These are phyloP conservation scores for Myoxocephalus aenaeus DNA, from an alignment of 2,797 vertebrate genomes.

Conservation along the genomic window DNA sequence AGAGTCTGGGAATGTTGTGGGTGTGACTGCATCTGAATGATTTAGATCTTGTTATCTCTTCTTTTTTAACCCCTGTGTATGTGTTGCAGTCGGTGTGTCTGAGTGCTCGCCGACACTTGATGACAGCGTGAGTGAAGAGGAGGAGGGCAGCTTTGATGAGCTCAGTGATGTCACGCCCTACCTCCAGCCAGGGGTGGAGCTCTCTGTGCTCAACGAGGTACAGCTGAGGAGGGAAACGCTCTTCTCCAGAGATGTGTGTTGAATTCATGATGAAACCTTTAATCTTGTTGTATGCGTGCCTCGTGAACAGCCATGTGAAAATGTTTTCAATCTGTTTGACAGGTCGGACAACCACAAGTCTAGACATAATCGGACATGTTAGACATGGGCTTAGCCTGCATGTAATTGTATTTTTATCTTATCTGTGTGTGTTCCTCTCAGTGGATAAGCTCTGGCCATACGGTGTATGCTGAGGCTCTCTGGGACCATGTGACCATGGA, in stretches of 20 bases:
- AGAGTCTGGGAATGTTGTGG: conserved; percentile 50
- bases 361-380: conserved; percentile 68
- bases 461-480: conserved; percentile 94
- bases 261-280: conserved; percentile 25
- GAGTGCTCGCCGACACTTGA: conserved; percentile 87
- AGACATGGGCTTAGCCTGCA: conserved; percentile 56
- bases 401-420: conserved; percentile 74
- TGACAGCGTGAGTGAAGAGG: conserved; percentile 96
- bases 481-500: conserved; percentile 99
- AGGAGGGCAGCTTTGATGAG: conserved; percentile 95
- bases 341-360: conserved; percentile 42
- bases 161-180: conserved; percentile 90
- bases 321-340: conserved; percentile 60
- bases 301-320: conserved; percentile 39
- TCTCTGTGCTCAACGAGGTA: conserved; percentile 95
- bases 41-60: neutral
- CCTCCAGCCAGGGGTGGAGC: conserved; percentile 92
- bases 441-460: conserved; percentile 92
- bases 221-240: conserved; percentile 11
- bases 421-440: conserved; percentile 72
- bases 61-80: conserved; percentile 47
- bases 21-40: conserved; percentile 14
- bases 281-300: conserved; percentile 7
- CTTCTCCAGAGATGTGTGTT: conserved; percentile 20
- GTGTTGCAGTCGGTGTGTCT: conserved; percentile 85